Base-by-base conservation (phyloP, 1,140 invertebrate species). In the Thaumatotibia leucotreta region DNA sequence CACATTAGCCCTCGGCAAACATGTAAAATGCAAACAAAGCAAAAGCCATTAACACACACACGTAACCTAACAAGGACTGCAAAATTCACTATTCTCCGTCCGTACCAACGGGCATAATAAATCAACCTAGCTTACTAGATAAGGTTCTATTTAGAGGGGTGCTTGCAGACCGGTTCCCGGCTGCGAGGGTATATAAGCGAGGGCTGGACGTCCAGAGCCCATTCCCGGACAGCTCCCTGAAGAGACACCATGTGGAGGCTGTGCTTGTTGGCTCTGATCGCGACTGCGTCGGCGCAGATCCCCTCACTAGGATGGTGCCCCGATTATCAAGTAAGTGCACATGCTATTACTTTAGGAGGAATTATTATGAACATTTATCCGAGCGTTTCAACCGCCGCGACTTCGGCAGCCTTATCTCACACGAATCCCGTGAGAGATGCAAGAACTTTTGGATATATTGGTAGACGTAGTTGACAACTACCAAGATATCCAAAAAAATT, bases 261-360 rank as follows among this genome's bases (percentile, higher is more conserved):
- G 17, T 72, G 69, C 49, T 65, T 84, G 6, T 69, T 91, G 22
- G 68, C 82, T 58, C 67, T 91, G 14, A 61, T 88, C 8, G 84
- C 86, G 17, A 72, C 82, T 5, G 88, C 86, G 6, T 77, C 84
- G 1, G 90, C 91, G 27, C 90, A 92, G 70, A 91, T 91, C 58
- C 91, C 91, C 0, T 89, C 89, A 23, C 68, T 92, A 54, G 91
- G 91, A 73, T 92, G 89, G 86, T 92, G 91, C 68, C 91, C 91
- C 0, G 90, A 91, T 65, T 91, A 86, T 77, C 88, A 88, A 83
- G 90, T 92, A 70, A 79, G 74, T 63, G 45, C 66, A 17, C 14
- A 2, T n/a, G n/a, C n/a, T n/a, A n/a, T n/a, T n/a, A n/a, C n/a
- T n/a, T n/a, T n/a, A n/a, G n/a, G n/a, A n/a, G n/a, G n/a, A n/a